Percentiles rank a stretch among this genome's conserved stretches.
phyloP scores from a whole-genome alignment of 2,888 invertebrate species.

The Malthinus seriepunctatus region DNA sequence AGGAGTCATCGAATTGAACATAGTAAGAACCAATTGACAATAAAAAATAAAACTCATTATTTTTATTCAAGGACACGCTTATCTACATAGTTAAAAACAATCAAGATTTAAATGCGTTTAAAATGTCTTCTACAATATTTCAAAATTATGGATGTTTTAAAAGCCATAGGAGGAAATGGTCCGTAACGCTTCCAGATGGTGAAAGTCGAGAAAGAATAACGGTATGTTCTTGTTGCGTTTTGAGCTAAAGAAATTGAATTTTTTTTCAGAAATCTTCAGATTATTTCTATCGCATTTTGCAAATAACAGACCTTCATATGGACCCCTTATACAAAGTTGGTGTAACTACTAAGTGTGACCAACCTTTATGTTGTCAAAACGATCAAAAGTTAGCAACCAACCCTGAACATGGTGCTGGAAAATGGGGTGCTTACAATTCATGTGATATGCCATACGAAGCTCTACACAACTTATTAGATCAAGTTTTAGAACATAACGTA shows the following conservation, averaged over 20 bases:
- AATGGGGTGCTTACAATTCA: neutral
- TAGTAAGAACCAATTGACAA: neutral
- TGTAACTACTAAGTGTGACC: neutral
- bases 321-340: neutral
- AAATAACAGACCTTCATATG: neutral
- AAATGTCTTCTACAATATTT: neutral
- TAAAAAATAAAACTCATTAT: neutral
- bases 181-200: neutral
- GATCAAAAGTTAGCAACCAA: neutral
- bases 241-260: neutral
- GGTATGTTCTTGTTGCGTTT: neutral
- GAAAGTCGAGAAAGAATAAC: neutral
- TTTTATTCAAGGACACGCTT: neutral
- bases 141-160: constrained; percentile 3
- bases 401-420: neutral
- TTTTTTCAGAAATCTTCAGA: neutral
- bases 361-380: neutral
- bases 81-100: neutral
- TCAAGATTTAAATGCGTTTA: neutral
- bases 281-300: neutral
- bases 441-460: constrained; percentile 1
- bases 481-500: constrained; percentile 78
- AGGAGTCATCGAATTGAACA: neutral
- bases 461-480: constrained; percentile 77
- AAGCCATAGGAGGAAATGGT: neutral